Conservation (phyloP, 2,797 vertebrate species). For the Chrysocyon brachyurus region DNA sequence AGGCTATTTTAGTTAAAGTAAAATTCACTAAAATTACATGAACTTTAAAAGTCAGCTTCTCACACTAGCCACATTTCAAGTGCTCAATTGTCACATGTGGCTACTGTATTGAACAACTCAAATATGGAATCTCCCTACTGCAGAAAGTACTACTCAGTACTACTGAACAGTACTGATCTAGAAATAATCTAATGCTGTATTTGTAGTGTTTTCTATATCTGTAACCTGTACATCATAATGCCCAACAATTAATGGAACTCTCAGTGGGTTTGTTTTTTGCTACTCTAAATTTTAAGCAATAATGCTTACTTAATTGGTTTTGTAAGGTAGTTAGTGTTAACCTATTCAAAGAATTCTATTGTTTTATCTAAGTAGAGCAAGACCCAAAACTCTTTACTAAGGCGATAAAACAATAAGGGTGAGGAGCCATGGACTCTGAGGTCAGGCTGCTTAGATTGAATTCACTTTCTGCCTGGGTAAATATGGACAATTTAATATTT, state of each 20-base stretch:
- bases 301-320: background rate
- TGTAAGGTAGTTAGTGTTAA: background rate
- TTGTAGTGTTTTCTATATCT: background rate
- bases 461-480: background rate
- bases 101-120: background rate
- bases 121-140: background rate
- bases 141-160: background rate
- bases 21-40: background rate
- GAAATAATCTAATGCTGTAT: background rate
- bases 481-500: conserved; percentile 17
- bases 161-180: background rate
- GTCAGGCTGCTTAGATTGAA: background rate
- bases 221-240: background rate
- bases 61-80: background rate
- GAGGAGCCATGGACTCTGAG: background rate
- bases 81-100: background rate
- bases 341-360: background rate
- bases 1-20: background rate
- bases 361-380: background rate
- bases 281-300: background rate
- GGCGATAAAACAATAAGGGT: background rate
- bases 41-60: background rate
- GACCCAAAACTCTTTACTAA: background rate
- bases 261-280: background rate
- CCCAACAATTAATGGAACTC: background rate